phyloP scores from a whole-genome alignment of 2,797 vertebrate genomes.

The Sylvia borin region DNA sequence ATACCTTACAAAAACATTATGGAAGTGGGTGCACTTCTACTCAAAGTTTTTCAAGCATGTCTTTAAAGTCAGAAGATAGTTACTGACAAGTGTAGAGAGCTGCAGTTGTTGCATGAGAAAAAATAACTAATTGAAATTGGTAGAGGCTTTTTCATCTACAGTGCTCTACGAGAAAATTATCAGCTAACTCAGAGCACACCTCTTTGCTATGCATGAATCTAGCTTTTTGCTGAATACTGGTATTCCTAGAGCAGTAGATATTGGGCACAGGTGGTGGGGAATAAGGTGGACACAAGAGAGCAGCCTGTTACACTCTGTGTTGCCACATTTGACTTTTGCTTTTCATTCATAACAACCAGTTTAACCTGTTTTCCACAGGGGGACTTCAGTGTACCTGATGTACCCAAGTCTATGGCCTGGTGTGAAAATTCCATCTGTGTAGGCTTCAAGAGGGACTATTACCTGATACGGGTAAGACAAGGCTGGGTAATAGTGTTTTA shows the following conservation, averaged over 20 bases:
- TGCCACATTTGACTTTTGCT: background rate
- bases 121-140: background rate
- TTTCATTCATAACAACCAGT: background rate
- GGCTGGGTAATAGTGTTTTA: background rate
- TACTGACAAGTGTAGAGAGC: background rate
- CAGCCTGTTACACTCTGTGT: background rate
- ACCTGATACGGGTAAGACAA: conserved; percentile 89
- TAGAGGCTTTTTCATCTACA: background rate
- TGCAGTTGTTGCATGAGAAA: background rate
- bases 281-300: rapidly evolving
- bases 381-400: conserved; percentile 92
- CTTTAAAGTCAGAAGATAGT: background rate
- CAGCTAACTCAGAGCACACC: background rate
- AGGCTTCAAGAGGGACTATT: conserved; percentile 98
- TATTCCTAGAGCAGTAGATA: background rate
- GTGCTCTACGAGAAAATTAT: background rate
- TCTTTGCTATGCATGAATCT: background rate
- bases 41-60: background rate
- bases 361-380: conserved; percentile 77
- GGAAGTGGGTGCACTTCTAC: background rate
- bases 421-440: conserved; percentile 98
- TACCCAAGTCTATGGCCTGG: conserved; percentile 99
- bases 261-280: background rate
- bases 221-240: background rate
- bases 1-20: background rate